Percentiles rank a stretch among this genome's conserved stretches.
phyloP scores from a whole-genome alignment of 1,140 invertebrate species.

The Sesamia nonagrioides region DNA sequence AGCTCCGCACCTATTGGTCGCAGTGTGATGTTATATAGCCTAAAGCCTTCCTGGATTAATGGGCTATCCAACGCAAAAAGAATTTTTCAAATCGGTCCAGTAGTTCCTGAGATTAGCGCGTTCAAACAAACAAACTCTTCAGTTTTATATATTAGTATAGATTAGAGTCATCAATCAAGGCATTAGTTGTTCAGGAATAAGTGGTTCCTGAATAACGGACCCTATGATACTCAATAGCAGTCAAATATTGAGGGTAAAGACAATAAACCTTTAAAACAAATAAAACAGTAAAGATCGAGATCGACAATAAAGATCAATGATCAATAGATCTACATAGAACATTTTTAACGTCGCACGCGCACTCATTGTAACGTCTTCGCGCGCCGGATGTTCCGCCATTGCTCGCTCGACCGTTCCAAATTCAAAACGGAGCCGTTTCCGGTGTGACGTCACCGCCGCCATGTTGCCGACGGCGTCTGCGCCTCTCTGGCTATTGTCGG shows the following conservation, averaged over 20 bases:
- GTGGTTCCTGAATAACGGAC: neutral
- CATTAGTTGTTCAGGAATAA: too few relatives aligned
- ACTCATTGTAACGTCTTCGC: conserved; percentile 84
- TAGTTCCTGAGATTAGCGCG: too few relatives aligned
- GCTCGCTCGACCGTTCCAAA: conserved; percentile 86
- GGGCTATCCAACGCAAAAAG: too few relatives aligned
- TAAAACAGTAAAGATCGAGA: conserved; percentile 41
- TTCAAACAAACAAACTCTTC: too few relatives aligned
- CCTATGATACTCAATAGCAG: neutral
- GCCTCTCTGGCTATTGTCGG: conserved; percentile 66
- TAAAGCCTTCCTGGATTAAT: too few relatives aligned
- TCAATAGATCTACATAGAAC: conserved; percentile 48
- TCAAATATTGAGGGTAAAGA: neutral
- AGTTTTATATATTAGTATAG: too few relatives aligned
- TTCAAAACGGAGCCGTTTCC: conserved; percentile 86
- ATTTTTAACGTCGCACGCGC: conserved; percentile 64
- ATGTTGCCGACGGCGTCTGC: conserved; percentile 81
- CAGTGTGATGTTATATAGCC: too few relatives aligned
- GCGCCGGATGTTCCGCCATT: conserved; percentile 84
- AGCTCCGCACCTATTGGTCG: too few relatives aligned
- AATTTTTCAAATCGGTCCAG: too few relatives aligned
- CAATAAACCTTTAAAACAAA: conserved; percentile 5
- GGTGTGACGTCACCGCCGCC: conserved; percentile 83
- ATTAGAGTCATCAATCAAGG: neutral
- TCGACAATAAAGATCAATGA: conserved; percentile 48